Conservation (phyloP, 2,797 vertebrate species). For the Phrynocephalus guinanensis region DNA sequence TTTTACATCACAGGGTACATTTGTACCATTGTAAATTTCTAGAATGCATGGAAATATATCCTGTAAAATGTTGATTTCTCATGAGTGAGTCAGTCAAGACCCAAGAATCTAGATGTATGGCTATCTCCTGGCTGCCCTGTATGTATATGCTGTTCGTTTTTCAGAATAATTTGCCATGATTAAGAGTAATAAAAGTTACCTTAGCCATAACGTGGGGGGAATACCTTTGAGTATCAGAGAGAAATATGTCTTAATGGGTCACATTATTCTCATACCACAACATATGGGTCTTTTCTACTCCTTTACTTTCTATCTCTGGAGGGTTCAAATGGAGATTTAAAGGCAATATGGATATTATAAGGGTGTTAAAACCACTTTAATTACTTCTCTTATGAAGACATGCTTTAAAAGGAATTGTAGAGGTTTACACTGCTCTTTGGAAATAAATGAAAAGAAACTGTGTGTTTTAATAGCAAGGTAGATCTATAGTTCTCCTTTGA, state of each 20-base stretch:
- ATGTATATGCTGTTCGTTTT: not conserved
- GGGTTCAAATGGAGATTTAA: constrained; percentile 28
- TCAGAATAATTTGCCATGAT: not conserved
- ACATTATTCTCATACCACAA: constrained; percentile 34
- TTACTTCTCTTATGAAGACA: constrained; percentile 49
- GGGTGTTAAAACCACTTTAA: constrained; percentile 28
- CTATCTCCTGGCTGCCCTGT: not conserved
- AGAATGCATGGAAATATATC: not conserved
- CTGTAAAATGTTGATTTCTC: not conserved
- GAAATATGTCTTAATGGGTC: constrained; percentile 40
- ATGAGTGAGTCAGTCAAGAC: not conserved
- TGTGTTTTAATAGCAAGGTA: constrained; percentile 44
- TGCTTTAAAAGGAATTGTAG: constrained; percentile 37
- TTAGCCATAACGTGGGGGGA: constrained; percentile 6
- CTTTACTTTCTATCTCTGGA: constrained; percentile 22
- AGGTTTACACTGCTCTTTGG: constrained; percentile 38
- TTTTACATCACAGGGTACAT: not conserved
- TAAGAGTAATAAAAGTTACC: too few species aligned
- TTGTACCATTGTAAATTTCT: not conserved
- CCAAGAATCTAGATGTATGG: not conserved
- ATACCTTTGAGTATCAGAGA: not conserved
- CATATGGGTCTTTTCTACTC: constrained; percentile 28
- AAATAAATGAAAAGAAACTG: constrained; percentile 41
- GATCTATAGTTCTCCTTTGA: constrained; percentile 47
- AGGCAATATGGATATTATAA: not conserved